These are phyloP conservation scores for Hippocampus mohnikei DNA, from an alignment of 2,113 vertebrate species.

Conservation along the genomic window DNA sequence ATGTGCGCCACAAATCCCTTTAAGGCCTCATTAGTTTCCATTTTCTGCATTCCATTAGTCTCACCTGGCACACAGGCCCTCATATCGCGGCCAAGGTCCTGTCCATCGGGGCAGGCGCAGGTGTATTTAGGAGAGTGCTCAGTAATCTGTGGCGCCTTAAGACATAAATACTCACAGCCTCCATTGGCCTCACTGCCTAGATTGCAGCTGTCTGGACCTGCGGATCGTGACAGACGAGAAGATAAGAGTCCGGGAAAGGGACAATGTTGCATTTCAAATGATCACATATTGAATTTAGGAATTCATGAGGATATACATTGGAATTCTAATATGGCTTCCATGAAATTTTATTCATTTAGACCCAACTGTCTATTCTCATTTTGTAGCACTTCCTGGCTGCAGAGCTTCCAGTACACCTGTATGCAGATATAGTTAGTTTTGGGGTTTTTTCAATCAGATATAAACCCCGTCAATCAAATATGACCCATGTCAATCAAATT, in stretches of 20 bases:
- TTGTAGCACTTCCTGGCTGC: too few species aligned
- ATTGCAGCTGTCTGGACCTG: constrained; percentile 89
- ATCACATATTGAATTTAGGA: constrained; percentile 20
- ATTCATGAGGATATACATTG: too few species aligned
- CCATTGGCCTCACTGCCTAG: constrained; percentile 83
- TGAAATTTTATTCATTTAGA: too few species aligned
- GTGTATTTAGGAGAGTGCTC: constrained; percentile 91
- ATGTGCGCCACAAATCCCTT: constrained; percentile 11
- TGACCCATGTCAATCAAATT: too few species aligned
- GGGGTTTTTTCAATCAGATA: too few species aligned
- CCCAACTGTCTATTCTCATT: too few species aligned
- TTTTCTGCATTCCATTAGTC: constrained; percentile 16
- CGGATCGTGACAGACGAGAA: constrained; percentile 21
- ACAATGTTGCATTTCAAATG: constrained; percentile 16
- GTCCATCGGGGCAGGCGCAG: constrained; percentile 89
- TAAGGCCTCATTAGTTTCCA: constrained; percentile 32
- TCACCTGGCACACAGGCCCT: constrained; percentile 88
- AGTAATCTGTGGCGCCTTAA: constrained; percentile 91
- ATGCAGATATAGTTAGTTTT: too few species aligned
- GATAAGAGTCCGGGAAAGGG: not conserved
- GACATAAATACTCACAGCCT: constrained; percentile 94
- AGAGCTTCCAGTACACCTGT: too few species aligned
- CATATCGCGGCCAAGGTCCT: constrained; percentile 89
- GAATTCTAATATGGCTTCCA: too few species aligned
- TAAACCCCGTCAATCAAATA: too few species aligned